Evolutionary conservation across 2,888 invertebrate genomes (phyloP), one percentile per base, ranked within the genome.

Genomic region (Bembecia ichneumoniformis): DNA sequence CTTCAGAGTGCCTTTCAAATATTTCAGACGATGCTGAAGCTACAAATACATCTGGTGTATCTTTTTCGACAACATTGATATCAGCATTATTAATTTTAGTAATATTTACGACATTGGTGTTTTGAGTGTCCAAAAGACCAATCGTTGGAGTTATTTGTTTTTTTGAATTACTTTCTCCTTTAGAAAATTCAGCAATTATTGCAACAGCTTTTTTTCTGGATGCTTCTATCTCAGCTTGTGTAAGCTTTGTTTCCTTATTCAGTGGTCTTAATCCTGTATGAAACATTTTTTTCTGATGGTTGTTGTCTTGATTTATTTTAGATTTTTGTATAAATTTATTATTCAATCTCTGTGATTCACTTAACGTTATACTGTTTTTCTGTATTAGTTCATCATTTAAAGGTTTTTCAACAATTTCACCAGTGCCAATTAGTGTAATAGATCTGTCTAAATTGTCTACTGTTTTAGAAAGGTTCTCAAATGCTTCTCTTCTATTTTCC

Each of bases 321-420:
- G 59, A 59, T 60, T 70, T 79, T 2, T 80, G 75, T 51, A 66
- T 16, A 52, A 79, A 56, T 51, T 65, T 71, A 16, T 66, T 65
- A 48, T 70, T 72, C 9, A 81, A 52, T 59, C 68, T 77, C 46
- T 73, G 69, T 54, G 83, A 61, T 53, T 70, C 74, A 15, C 72
- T 69, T 51, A 68, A 53, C 59, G 74, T 80, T 51, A 35, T 15
- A 14, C 46, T 15, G 51, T 40, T 40, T 13, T 13, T n/a, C 3
- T 13, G n/a, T n/a, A 36, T 10, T 4, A 36, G 11, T n/a, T 11
- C 3, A 36, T 40, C 40, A 40, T 40, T 40, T 28, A 9, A 40
- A 4, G n/a, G 14, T 40, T 40, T 11, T 11, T n/a, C n/a, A 14
- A 7, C 40, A 7, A 40, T 13, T 40, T 14, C 14, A 13, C 14